Evolutionary conservation across 2,113 vertebrate species (phyloP).

Genomic region (Hydrolagus affinis): DNA sequence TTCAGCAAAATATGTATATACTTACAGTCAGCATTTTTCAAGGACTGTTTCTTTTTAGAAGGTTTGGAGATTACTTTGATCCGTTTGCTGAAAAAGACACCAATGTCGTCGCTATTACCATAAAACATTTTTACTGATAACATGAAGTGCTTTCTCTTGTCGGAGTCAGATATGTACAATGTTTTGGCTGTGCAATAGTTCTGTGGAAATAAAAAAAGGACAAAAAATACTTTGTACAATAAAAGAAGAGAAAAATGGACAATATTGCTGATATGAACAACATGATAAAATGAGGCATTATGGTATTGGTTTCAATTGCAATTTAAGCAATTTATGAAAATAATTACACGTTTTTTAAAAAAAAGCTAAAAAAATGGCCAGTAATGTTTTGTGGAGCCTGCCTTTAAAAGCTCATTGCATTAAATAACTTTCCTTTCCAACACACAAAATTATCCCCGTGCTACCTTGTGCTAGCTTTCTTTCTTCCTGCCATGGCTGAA

Average conservation of each 20-base stretch:
- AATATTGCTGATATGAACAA: background rate
- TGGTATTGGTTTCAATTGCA: slow-evolving; percentile 2
- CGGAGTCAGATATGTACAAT: slow-evolving; percentile 98
- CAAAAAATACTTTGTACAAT: background rate
- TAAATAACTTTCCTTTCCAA: too few species aligned
- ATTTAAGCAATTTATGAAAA: background rate
- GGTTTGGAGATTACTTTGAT: slow-evolving; percentile 99
- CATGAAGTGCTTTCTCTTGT: slow-evolving; percentile 99
- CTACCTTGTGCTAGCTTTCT: too few species aligned
- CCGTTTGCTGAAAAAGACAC: slow-evolving; percentile 96
- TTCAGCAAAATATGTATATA: slow-evolving; percentile 39
- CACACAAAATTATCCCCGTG: too few species aligned
- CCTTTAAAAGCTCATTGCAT: too few species aligned
- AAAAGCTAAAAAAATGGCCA: background rate
- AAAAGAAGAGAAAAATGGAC: background rate
- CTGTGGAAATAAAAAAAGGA: slow-evolving; percentile 53
- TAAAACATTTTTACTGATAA: slow-evolving; percentile 99
- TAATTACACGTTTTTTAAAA: background rate
- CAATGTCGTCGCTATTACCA: slow-evolving; percentile 95
- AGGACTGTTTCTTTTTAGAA: slow-evolving; percentile 98
- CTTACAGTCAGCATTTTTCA: slow-evolving; percentile 98
- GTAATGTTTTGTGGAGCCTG: too few species aligned
- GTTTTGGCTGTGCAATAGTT: slow-evolving; percentile 99
- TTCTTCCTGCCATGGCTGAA: too few species aligned
- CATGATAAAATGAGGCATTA: slow-evolving; percentile 1